phyloP scores from a whole-genome alignment of 2,888 invertebrate species.

The Smittia sp. region DNA sequence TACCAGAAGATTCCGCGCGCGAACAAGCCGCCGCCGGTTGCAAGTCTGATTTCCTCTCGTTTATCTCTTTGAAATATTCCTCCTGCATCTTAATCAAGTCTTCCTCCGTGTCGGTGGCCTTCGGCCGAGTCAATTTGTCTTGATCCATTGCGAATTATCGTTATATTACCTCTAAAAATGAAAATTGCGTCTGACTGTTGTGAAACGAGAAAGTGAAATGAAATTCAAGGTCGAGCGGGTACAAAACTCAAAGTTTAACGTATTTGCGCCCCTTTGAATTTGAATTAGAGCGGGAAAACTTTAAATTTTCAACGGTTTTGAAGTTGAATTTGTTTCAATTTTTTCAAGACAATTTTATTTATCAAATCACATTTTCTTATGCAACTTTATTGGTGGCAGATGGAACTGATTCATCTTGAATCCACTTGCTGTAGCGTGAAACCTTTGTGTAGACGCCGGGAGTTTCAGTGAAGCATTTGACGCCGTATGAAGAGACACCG shows the following conservation, averaged over 20 bases:
- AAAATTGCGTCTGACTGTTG: too few relatives aligned
- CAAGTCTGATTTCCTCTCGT: constrained; percentile 54
- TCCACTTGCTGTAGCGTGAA: not conserved
- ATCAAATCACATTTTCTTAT: too few relatives aligned
- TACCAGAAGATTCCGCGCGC: constrained; percentile 45
- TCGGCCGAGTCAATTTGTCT: constrained; percentile 57
- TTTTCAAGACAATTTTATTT: not conserved
- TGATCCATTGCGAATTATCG: constrained; percentile 54
- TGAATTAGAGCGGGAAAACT: too few relatives aligned
- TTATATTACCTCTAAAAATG: too few relatives aligned
- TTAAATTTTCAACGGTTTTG: too few relatives aligned
- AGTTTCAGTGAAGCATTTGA: not conserved
- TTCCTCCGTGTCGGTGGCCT: constrained; percentile 67
- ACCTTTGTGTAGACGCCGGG: not conserved
- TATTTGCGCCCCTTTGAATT: too few relatives aligned
- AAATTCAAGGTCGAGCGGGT: too few relatives aligned
- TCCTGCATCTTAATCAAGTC: constrained; percentile 72
- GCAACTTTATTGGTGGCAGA: too few relatives aligned
- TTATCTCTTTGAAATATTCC: constrained; percentile 57
- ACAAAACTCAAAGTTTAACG: too few relatives aligned
- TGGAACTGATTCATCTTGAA: not conserved
- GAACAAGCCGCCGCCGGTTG: constrained; percentile 62
- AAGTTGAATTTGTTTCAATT: not conserved
- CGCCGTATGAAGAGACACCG: not conserved
- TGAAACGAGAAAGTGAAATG: too few relatives aligned